phyloP scores from a whole-genome alignment of 2,797 vertebrate species.

The Falco novaeseelandiae region DNA sequence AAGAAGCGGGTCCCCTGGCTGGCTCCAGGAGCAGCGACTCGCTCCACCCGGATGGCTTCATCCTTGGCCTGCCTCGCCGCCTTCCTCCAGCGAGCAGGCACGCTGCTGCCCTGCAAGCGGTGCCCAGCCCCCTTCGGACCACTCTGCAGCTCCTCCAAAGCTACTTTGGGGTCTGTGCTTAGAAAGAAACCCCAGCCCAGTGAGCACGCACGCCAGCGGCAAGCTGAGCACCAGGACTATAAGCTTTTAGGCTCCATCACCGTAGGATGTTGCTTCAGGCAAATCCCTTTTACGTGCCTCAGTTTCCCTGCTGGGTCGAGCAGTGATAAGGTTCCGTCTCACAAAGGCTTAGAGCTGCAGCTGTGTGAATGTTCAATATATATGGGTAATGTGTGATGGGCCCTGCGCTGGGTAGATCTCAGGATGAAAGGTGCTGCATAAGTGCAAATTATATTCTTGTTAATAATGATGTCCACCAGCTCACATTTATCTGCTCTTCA shows the following conservation, averaged over 20 bases:
- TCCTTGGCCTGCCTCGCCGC: neutral
- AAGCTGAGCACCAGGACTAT: neutral
- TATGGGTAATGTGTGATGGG: neutral
- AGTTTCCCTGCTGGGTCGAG: rapidly evolving
- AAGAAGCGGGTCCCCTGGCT: neutral
- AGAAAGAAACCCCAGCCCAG: neutral
- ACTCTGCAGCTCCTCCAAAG: neutral
- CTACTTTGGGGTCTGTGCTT: neutral
- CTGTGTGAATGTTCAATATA: neutral
- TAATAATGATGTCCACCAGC: conserved; percentile 41
- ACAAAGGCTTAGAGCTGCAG: neutral
- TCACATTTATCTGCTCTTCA: conserved; percentile 51
- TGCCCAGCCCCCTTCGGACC: neutral
- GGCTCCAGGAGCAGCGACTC: neutral
- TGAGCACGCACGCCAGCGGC: rapidly evolving
- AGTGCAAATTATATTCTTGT: conserved; percentile 38
- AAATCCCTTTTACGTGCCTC: neutral
- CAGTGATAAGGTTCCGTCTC: rapidly evolving
- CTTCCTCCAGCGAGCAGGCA: neutral
- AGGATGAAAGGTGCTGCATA: conserved; percentile 12
- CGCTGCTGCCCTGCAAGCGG: neutral
- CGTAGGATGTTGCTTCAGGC: rapidly evolving
- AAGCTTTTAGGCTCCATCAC: neutral
- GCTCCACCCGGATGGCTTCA: neutral
- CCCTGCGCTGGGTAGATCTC: neutral